phyloP scores from a whole-genome alignment of 1,140 invertebrate genomes.

The Apolygus lucorum region DNA sequence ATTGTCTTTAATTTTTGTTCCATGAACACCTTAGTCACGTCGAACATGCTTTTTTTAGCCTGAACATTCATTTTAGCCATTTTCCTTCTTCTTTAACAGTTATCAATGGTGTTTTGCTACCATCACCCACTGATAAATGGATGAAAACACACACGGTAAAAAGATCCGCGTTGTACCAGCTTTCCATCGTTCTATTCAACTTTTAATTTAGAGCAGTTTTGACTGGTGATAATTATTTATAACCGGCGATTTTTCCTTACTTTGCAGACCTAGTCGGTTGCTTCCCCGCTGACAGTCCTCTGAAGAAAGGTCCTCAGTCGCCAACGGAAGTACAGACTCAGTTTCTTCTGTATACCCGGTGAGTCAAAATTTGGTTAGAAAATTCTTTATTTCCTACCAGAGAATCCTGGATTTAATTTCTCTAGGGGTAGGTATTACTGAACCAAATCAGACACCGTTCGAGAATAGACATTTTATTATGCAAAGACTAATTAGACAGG shows the following conservation, averaged over 20 bases:
- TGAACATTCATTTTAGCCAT: not conserved
- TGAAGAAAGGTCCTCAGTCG: conserved; percentile 43
- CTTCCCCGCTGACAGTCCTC: conserved; percentile 39
- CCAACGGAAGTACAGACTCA: conserved; percentile 43
- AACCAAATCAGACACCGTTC: too few species aligned
- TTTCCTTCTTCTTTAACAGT: not conserved
- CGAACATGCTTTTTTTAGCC: too few species aligned
- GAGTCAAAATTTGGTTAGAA: not conserved
- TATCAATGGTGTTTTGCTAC: not conserved
- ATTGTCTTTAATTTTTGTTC: too few species aligned
- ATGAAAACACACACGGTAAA: too few species aligned
- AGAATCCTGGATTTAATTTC: too few species aligned
- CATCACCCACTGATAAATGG: not conserved
- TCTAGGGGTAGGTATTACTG: too few species aligned
- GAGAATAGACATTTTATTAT: too few species aligned
- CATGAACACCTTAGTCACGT: too few species aligned
- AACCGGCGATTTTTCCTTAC: not conserved
- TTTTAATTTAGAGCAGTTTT: not conserved
- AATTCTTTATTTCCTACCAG: too few species aligned
- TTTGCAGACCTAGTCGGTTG: conserved; percentile 45
- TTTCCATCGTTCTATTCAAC: not conserved
- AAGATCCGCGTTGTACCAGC: too few species aligned
- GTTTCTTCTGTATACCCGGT: conserved; percentile 41
- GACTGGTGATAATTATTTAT: not conserved
- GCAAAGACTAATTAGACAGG: too few species aligned